Percentiles rank a stretch among this genome's conserved stretches.
phyloP scores from a whole-genome alignment of 2,113 vertebrate genomes.

The Rhegmatorhina hoffmannsi region DNA sequence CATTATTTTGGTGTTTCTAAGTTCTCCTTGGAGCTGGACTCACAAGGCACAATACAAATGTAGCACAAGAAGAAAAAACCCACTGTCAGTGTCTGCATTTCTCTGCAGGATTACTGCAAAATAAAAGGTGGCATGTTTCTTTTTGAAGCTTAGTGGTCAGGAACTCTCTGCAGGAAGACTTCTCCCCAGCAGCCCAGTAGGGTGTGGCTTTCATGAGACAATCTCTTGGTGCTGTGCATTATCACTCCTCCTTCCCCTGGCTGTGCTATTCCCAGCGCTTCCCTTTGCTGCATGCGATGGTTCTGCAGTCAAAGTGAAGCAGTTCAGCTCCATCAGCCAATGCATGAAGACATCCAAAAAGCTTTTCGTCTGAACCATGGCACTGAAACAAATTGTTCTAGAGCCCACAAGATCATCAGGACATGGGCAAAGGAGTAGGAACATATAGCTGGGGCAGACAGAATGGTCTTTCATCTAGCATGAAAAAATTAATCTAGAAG shows the following conservation, averaged over 20 bases:
- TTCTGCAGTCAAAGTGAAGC: background rate
- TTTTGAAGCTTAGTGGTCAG: background rate
- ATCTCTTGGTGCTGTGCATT: background rate
- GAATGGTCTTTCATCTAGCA: background rate
- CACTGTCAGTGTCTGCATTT: background rate
- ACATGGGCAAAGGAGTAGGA: background rate
- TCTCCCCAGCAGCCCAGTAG: rapidly evolving
- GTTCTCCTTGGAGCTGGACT: background rate
- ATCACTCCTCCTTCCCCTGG: background rate
- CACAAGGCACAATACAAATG: background rate
- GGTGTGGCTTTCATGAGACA: background rate
- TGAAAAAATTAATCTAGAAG: background rate
- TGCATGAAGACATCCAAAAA: background rate
- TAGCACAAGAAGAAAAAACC: background rate
- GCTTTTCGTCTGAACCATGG: background rate
- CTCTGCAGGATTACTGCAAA: background rate
- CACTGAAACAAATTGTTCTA: background rate
- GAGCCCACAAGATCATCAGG: background rate
- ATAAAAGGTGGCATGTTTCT: background rate
- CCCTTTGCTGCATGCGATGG: background rate
- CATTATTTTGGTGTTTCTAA: background rate
- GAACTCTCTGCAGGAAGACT: background rate
- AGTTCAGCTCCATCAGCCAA: background rate
- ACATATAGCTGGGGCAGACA: background rate
- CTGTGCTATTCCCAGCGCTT: rapidly evolving